Evolutionary conservation across 2,888 invertebrate genomes (phyloP).

Genomic region (Busseola fusca): DNA sequence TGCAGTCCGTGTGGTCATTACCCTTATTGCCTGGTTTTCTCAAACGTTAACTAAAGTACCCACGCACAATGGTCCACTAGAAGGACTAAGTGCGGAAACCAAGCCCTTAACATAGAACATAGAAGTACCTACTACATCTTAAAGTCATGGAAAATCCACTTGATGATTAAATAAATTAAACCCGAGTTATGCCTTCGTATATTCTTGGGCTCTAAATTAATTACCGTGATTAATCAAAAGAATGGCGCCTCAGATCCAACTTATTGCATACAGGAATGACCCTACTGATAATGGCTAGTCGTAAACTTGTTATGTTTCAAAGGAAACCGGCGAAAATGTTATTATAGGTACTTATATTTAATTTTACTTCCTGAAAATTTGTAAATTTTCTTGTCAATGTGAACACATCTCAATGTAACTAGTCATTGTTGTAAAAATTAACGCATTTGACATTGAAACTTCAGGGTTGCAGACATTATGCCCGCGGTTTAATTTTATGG

Average conservation of each 20-base stretch:
- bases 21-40: slow-evolving; percentile 3
- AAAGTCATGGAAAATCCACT: slow-evolving; percentile 8
- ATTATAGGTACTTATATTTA: too few relatives aligned
- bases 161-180: slow-evolving; percentile 1
- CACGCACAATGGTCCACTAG: too few relatives aligned
- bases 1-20: slow-evolving; percentile 9
- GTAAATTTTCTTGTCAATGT: slow-evolving; percentile 10
- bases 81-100: too few relatives aligned
- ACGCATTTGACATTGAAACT: slow-evolving; percentile 51
- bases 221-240: slow-evolving; percentile 13
- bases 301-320: neutral
- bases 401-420: slow-evolving; percentile 31
- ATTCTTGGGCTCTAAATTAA: slow-evolving; percentile 11
- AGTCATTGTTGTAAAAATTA: slow-evolving; percentile 43
- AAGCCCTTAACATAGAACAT: too few relatives aligned
- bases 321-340: neutral
- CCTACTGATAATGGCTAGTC: neutral
- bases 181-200: neutral
- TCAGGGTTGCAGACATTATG: slow-evolving; percentile 33
- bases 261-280: neutral
- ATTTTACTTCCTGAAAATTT: neutral
- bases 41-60: neutral
- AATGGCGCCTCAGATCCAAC: neutral
- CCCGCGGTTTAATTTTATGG: slow-evolving; percentile 25
- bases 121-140: neutral